Evolutionary conservation across 2,113 vertebrate genomes (phyloP).

Genomic region (Platycercus adscitus): DNA sequence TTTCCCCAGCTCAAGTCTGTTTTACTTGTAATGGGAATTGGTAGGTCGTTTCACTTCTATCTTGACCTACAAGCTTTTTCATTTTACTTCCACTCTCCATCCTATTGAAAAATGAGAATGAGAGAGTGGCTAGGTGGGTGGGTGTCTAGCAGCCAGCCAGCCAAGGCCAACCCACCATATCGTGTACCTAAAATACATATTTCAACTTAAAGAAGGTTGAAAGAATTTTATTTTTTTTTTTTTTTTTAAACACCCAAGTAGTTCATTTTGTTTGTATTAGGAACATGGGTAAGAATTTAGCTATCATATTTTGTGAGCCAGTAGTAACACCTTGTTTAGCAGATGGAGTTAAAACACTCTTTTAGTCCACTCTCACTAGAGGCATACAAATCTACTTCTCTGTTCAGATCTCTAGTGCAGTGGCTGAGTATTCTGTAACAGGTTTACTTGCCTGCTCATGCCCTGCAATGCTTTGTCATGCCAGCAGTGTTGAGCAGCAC

Average conservation of each 20-base stretch:
- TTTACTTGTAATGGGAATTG: not conserved
- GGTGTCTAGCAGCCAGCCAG: not conserved
- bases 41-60: not conserved
- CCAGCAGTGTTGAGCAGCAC: not conserved
- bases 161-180: not conserved
- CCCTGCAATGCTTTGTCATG: not conserved
- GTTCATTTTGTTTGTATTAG: not conserved
- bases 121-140: not conserved
- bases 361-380: not conserved
- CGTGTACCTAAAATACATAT: not conserved
- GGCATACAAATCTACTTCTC: not conserved
- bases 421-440: not conserved
- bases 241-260: not conserved
- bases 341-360: not conserved
- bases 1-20: not conserved
- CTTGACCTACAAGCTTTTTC: not conserved
- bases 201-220: not conserved
- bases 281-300: not conserved
- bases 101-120: not conserved
- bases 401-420: not conserved
- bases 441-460: not conserved
- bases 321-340: not conserved
- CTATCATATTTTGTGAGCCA: not conserved
- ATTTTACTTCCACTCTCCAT: not conserved
- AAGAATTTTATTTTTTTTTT: not conserved